Base-by-base conservation (phyloP, 2,888 invertebrate species). In the Tetragonula carbonaria region DNA sequence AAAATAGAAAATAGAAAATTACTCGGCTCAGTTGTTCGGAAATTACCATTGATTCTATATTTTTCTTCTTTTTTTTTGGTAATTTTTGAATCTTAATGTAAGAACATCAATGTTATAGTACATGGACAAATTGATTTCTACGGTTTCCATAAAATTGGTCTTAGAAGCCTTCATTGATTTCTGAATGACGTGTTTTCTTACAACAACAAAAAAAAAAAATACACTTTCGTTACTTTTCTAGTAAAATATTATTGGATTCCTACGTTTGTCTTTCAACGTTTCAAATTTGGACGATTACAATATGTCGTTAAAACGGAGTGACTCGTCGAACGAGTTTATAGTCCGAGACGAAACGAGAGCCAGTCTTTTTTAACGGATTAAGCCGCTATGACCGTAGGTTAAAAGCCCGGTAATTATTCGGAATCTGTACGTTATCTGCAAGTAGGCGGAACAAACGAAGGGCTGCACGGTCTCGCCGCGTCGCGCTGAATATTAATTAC, bases 401-500 rank as follows among this genome's bases (percentile, higher is more conserved):
- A 57, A 72, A 59, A 72, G 23, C 45, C 23, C 6, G 45, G 45
- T 50, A 72, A 72, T 45, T 79, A 72, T 71, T 53, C 55, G 4
- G 11, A 23, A 13, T 23, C 21, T 18, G 45, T 59, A 23, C 45
- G 59, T 57, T 59, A 45, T 57, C 72, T 59, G 45, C 72, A 72
- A 59, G 45, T 59, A 45, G 59, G 72, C 50, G 72, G 23, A 14
- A 23, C 13, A 72, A 72, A 59, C 50, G 45, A 72, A 72, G 72
- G 38, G 57, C 33, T 45, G n/a, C 45, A 21, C 11, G 21, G 33
- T 14, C 66, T n/a, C n/a, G 66, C n/a, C 38, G 14, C 45, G n/a
- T 66, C 14, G n/a, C 38, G 38, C 18, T 65, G 33, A 33, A 21
- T 65, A 65, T 65, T 65, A 65, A 65, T 45, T 45, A 11, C 45